These are phyloP conservation scores for Tupaia tana DNA, from an alignment of 2,113 vertebrate species.

Conservation along the genomic window DNA sequence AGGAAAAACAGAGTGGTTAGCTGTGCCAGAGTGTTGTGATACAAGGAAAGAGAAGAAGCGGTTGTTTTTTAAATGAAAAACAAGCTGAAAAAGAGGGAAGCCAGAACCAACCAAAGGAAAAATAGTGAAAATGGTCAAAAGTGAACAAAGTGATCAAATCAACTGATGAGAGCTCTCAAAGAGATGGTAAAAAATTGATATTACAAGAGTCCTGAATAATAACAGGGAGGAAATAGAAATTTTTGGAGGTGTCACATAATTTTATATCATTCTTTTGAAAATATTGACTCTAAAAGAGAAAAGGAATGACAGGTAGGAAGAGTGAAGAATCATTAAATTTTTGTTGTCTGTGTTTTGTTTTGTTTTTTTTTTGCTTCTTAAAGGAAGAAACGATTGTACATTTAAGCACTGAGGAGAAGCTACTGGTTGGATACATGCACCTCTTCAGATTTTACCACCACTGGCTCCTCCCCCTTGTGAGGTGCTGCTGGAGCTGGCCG, in stretches of 20 bases:
- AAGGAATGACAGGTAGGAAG: neutral
- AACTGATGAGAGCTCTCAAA: neutral
- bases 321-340: neutral
- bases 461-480: neutral
- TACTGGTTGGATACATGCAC: neutral
- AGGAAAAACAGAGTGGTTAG: neutral
- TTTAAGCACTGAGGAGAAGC: neutral
- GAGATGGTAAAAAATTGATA: neutral
- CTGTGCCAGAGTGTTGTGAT: neutral
- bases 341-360: neutral
- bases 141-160: neutral
- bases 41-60: neutral
- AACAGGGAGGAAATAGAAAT: neutral
- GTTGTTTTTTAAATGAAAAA: neutral
- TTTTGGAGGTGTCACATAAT: neutral
- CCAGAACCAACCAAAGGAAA: neutral
- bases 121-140: neutral
- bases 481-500: too few relatives aligned
- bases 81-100: neutral
- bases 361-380: neutral
- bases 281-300: neutral
- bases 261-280: neutral
- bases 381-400: neutral
- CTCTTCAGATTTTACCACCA: neutral
- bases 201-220: neutral